Evolutionary conservation across 2,888 invertebrate genomes (phyloP), one percentile per base, ranked within the genome.

Genomic region (Dyspetes luteomarginatus): DNA sequence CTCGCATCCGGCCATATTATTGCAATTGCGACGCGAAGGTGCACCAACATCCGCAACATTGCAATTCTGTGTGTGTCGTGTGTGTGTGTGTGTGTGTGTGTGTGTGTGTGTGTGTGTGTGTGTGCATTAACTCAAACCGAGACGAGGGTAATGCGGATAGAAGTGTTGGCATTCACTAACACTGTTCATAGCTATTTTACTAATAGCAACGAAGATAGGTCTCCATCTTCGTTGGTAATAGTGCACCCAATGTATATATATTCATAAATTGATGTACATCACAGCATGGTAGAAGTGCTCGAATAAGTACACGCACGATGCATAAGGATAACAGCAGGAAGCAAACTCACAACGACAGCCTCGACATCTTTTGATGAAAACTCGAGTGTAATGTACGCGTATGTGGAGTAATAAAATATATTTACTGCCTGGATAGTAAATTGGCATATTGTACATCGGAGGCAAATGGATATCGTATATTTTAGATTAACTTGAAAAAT

Each of bases 11-110:
- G 4, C 12, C 7, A 9, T 24, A 45, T 67, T 55, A 52, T 74
- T 71, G 69, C 74, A 78, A 72, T 60, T 56, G 64, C 65, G 69
- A 72, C 48, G 74, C 68, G 72, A 72, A 77, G 76, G 62, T 69
- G 79, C 52, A 76, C 75, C 64, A 67, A 78, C 79, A 78, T 73
- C 64, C 56, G 56, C 78, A 68, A 75, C 74, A 75, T 69, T 78
- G 76, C 78, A 58, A n/a, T n/a, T n/a, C n/a, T n/a, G 71, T 55
- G 28, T 26, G 62, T 72, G 22, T 5, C n/a, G 52, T 26, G 56
- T 55, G 65, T 62, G 67, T 79, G 74, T 73, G n/a, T 79, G 75
- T 78, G 77, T 74, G 75, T 80, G 75, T n/a, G 71, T 55, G 28
- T 26, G 62, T 72, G 22, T 5, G 52, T 26, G 56, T 55, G 65